Conservation (phyloP, 1,140 invertebrate genomes). For the Lysiphlebus fabarum region DNA sequence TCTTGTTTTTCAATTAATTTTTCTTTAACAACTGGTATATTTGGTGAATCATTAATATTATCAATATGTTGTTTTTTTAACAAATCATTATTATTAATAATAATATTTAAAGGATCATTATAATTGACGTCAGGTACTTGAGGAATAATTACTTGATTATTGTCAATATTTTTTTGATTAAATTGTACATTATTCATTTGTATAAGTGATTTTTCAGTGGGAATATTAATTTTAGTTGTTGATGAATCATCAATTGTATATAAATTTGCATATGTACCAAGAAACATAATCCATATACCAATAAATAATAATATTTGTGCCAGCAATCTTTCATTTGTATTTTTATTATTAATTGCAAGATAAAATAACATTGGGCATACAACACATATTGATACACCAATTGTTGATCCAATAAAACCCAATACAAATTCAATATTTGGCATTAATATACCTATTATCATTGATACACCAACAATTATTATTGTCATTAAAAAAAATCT, state of each 20-base stretch:
- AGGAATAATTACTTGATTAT: slow-evolving; percentile 29
- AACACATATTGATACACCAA: slow-evolving; percentile 90
- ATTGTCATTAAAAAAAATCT: slow-evolving; percentile 79
- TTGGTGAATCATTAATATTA: not conserved
- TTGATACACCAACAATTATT: slow-evolving; percentile 70
- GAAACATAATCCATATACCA: slow-evolving; percentile 76
- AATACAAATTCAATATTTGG: slow-evolving; percentile 91
- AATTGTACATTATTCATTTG: slow-evolving; percentile 49
- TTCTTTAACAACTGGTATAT: not conserved
- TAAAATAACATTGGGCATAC: slow-evolving; percentile 84
- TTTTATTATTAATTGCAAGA: slow-evolving; percentile 67
- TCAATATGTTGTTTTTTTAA: slow-evolving; percentile 29
- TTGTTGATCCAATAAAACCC: slow-evolving; percentile 88
- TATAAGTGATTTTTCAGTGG: slow-evolving; percentile 34
- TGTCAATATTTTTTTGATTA: slow-evolving; percentile 33
- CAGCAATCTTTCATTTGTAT: slow-evolving; percentile 69
- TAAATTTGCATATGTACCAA: slow-evolving; percentile 84
- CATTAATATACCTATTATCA: slow-evolving; percentile 73
- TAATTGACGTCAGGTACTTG: not conserved
- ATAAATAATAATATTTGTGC: slow-evolving; percentile 73
- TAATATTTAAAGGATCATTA: not conserved
- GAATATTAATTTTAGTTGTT: slow-evolving; percentile 31
- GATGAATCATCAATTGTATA: slow-evolving; percentile 66
- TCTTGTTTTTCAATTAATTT: too few relatives aligned
- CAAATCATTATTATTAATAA: slow-evolving; percentile 1